A percentile compares a stretch with the other conserved stretches of the same genome.
Evolutionary conservation across 1,140 invertebrate genomes (phyloP).

Genomic region (Macrosteles quadrilineatus): DNA sequence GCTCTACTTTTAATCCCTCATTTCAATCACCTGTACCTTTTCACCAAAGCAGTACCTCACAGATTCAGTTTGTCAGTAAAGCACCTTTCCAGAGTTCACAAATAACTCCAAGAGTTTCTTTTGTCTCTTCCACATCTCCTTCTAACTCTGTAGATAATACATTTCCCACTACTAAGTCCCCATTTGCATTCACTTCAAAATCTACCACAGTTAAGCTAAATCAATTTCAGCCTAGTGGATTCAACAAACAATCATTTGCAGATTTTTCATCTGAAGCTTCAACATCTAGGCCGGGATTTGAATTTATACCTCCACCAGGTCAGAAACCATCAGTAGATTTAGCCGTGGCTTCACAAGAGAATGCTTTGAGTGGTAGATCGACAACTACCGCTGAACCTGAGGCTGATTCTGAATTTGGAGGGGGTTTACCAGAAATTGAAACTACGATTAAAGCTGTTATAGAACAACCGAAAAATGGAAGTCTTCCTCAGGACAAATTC

Average conservation of each 20-base stretch:
- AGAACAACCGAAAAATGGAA: background rate
- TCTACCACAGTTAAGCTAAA: background rate
- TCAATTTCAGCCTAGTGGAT: background rate
- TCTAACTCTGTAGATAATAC: background rate
- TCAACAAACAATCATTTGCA: background rate
- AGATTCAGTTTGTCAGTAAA: background rate
- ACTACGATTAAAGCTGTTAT: background rate
- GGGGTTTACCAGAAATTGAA: background rate
- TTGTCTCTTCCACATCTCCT: background rate
- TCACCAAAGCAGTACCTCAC: background rate
- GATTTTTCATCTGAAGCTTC: background rate
- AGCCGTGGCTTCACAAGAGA: constrained; percentile 3
- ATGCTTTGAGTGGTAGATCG: background rate
- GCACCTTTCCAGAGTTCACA: background rate
- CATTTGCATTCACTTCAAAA: background rate
- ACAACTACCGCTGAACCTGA: background rate
- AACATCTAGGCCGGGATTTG: background rate
- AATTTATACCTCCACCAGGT: background rate
- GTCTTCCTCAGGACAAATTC: background rate
- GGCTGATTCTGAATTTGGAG: background rate
- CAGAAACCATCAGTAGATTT: background rate
- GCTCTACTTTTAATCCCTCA: background rate
- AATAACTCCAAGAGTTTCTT: background rate
- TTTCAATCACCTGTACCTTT: background rate
- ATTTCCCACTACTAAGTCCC: background rate